These are phyloP conservation scores for Ooceraea biroi DNA, from an alignment of 1,140 invertebrate genomes.

Conservation along the genomic window DNA sequence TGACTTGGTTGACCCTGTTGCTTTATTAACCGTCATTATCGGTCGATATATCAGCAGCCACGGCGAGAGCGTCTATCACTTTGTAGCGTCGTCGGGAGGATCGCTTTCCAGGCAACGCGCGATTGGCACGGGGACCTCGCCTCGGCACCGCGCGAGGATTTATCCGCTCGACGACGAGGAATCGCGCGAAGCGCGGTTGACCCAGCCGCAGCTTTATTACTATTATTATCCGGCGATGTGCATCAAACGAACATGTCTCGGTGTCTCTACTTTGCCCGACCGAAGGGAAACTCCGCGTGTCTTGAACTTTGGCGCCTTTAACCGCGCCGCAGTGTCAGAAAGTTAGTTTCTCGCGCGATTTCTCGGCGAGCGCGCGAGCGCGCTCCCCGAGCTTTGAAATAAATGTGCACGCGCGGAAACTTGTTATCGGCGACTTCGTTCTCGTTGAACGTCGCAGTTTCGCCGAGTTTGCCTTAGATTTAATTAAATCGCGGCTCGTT, in stretches of 20 bases:
- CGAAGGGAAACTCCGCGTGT: conserved; percentile 8
- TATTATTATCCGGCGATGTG: conserved; percentile 43
- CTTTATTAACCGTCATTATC: conserved; percentile 21
- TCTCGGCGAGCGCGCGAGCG: not conserved
- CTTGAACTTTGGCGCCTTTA: conserved; percentile 19
- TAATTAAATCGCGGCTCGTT: conserved; percentile 50
- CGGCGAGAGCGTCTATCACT: not conserved
- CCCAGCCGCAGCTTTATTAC: conserved; percentile 31
- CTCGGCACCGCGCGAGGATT: not conserved
- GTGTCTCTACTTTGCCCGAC: not conserved
- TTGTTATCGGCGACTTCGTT: conserved; percentile 22
- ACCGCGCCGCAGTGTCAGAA: not conserved
- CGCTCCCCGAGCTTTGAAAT: not conserved
- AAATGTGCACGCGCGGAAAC: not conserved
- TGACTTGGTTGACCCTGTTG: conserved; percentile 6
- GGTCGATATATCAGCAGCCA: conserved; percentile 1
- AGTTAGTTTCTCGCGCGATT: conserved; percentile 38
- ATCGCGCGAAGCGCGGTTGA: not conserved
- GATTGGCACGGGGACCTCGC: not conserved
- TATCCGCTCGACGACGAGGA: conserved; percentile 39
- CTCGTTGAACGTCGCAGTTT: not conserved
- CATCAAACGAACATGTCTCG: conserved; percentile 10
- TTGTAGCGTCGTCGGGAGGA: not conserved
- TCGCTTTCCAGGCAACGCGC: not conserved
- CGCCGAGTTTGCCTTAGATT: conserved; percentile 14